Evolutionary conservation across 2,113 vertebrate genomes (phyloP).

Genomic region (Picathartes gymnocephalus): DNA sequence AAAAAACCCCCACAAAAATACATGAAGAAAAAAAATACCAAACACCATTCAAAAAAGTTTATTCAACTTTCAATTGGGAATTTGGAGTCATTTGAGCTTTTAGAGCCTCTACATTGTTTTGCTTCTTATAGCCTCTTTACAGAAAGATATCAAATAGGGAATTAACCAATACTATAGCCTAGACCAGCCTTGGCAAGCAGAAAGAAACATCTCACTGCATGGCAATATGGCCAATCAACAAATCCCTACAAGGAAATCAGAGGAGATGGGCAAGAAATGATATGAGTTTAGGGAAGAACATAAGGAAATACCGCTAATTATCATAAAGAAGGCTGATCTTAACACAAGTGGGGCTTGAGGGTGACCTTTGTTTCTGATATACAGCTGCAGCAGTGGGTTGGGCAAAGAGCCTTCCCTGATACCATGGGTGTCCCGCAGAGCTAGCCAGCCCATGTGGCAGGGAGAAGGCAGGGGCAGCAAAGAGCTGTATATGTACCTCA

Average conservation of each 20-base stretch:
- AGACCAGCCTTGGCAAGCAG: background rate
- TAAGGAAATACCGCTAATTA: background rate
- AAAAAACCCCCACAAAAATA: background rate
- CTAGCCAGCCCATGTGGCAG: background rate
- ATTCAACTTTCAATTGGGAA: background rate
- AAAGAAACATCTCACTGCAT: background rate
- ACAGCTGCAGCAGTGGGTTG: background rate
- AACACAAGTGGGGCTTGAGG: background rate
- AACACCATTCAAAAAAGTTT: background rate
- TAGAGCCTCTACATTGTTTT: background rate
- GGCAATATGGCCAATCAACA: background rate
- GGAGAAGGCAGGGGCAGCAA: background rate
- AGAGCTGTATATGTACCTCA: background rate
- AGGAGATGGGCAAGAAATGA: background rate
- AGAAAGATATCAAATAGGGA: background rate
- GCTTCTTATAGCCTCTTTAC: background rate
- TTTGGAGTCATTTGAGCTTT: background rate
- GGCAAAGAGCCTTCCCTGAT: background rate
- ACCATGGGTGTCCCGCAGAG: background rate
- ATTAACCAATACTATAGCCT: background rate
- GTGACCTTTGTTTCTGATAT: background rate
- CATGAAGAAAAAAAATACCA: fast-evolving
- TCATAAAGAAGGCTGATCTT: background rate
- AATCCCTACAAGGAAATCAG: background rate
- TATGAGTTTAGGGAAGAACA: background rate